These are phyloP conservation scores for Bucorvus abyssinicus DNA, from an alignment of 2,797 vertebrate genomes.

Conservation along the genomic window DNA sequence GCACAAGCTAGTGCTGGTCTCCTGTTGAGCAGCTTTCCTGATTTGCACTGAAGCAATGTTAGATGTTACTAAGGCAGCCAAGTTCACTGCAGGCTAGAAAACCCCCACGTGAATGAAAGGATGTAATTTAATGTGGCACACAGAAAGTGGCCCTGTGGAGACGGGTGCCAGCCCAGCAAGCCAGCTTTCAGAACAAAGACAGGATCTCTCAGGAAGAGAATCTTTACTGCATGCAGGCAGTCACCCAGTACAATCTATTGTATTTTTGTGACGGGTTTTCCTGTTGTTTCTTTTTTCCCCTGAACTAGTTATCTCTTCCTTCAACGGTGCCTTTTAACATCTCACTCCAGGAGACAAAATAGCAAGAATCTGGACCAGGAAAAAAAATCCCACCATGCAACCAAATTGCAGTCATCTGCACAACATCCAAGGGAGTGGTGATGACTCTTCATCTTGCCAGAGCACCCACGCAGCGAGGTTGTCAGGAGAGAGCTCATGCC, in stretches of 20 bases:
- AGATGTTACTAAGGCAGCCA: not conserved
- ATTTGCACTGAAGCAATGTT: not conserved
- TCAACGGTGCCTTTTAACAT: not conserved
- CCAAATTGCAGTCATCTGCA: slow-evolving; percentile 73
- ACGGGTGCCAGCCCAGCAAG: not conserved
- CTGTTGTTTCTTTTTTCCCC: too few species aligned
- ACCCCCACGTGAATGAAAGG: not conserved
- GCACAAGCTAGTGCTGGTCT: not conserved
- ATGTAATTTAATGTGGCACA: not conserved
- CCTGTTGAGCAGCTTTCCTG: not conserved
- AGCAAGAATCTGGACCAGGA: slow-evolving; percentile 71
- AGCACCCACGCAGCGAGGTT: slow-evolving; percentile 56
- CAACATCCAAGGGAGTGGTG: slow-evolving; percentile 67
- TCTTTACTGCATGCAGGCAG: not conserved
- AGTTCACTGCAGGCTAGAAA: not conserved
- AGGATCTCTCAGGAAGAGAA: not conserved
- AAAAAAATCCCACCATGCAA: slow-evolving; percentile 83
- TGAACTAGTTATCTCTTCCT: not conserved
- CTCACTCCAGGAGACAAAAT: slow-evolving; percentile 67
- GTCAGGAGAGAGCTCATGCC: slow-evolving; percentile 64
- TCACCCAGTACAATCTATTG: not conserved
- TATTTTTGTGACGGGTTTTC: not conserved
- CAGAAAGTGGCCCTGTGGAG: not conserved
- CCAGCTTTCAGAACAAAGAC: not conserved
- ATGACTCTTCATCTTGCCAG: not conserved